Evolutionary conservation across 2,888 invertebrate genomes (phyloP).

Genomic region (Ariolimax columbianus): DNA sequence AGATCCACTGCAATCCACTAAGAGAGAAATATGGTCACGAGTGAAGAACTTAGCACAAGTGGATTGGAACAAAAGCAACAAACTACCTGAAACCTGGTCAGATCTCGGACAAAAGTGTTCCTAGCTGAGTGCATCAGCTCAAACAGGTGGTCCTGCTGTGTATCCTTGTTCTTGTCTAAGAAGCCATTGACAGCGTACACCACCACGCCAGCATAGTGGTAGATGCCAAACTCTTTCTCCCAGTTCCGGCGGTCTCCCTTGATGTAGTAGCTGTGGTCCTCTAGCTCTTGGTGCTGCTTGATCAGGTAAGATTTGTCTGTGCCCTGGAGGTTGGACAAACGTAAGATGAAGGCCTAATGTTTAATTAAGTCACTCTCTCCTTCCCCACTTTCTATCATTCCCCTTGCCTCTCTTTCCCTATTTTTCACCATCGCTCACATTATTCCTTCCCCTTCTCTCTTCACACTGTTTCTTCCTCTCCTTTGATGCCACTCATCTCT

Average conservation of each 20-base stretch:
- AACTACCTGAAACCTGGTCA: conserved; percentile 73
- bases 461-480: no score
- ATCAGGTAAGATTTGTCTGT: conserved; percentile 71
- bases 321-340: conserved; percentile 63
- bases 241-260: conserved; percentile 72
- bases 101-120: conserved; percentile 70
- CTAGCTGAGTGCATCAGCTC: conserved; percentile 72
- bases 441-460: no score
- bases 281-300: conserved; percentile 71
- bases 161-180: conserved; percentile 75
- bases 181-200: conserved; percentile 69
- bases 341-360: no score
- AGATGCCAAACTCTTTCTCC: conserved; percentile 72
- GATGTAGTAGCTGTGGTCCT: conserved; percentile 67
- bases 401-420: no score
- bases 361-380: no score
- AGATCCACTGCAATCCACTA: no score
- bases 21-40: no score
- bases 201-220: conserved; percentile 73
- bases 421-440: no score
- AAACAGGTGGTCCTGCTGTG: conserved; percentile 74
- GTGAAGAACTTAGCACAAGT: no score
- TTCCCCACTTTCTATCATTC: no score
- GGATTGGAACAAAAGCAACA: no score
- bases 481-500: no score